Conservation (phyloP, 2,797 vertebrate genomes). For the Notamacropus eugenii region DNA sequence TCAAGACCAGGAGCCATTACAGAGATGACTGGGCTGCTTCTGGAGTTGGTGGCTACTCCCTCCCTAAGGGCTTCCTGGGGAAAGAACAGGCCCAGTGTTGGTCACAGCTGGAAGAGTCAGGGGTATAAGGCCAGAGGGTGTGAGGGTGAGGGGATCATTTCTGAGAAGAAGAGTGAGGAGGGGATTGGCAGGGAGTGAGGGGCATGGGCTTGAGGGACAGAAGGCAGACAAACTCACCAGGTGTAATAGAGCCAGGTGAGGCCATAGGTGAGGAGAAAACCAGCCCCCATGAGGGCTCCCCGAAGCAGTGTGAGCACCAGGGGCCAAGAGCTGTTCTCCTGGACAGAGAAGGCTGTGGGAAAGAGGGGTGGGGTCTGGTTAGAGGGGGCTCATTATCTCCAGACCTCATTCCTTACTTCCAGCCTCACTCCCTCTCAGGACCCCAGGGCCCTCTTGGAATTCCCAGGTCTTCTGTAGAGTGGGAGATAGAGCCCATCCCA, state of each 20-base stretch:
- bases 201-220: background rate
- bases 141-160: accelerated
- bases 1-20: too few species aligned
- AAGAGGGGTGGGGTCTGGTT: too few species aligned
- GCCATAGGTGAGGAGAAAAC: background rate
- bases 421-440: background rate
- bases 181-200: background rate
- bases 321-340: background rate
- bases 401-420: accelerated
- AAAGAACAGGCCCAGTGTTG: background rate
- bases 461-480: background rate
- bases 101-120: background rate
- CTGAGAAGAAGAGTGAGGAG: background rate
- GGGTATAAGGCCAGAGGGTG: background rate
- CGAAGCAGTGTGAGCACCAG: background rate
- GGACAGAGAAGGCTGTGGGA: background rate
- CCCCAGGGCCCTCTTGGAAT: accelerated
- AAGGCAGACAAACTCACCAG: background rate
- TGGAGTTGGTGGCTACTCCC: background rate
- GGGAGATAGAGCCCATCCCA: background rate
- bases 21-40: background rate
- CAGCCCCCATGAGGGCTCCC: background rate
- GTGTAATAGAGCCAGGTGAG: constrained; percentile 8
- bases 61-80: background rate
- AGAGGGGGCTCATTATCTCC: background rate